Evolutionary conservation across 1,140 invertebrate genomes (phyloP), one percentile per base, ranked within the genome.

Genomic region (Ceratosolen solmsi): DNA sequence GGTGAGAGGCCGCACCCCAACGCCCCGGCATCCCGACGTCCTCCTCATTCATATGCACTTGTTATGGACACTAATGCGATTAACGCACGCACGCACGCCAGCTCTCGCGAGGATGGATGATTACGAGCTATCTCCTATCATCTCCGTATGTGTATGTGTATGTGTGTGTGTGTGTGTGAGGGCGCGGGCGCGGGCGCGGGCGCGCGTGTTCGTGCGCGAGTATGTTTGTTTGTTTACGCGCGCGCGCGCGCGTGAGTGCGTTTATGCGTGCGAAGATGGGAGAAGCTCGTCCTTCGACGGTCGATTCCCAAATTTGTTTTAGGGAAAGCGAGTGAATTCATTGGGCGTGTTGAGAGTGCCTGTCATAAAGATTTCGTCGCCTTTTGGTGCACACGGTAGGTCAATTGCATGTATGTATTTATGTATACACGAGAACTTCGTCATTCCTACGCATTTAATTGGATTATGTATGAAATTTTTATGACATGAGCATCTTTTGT

Each of bases 11-110:
- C n/a, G 36, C 25, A 63, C 2, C 36, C 4, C 17, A 22, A 22
- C 38, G 11, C 20, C 65, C 27, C 27, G 58, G 7, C 58, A 30
- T 63, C 60, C 8, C 4, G 25, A 27, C 30, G 27, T 5, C 15
- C 78, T 70, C 46, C 80, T 70, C 65, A 38, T 25, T 70, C 30
- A n/a, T 79, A 36, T 49, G 65, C 76, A 79, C 83, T 73, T 65
- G 30, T 49, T 58, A 38, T 58, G 54, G 73, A 75, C 22, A 58
- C 51, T 20, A 54, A 56, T 54, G 30, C 30, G 51, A 41, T 15
- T 36, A 46, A 76, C 60, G 41, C 38, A 49, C 70, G 41, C 41
- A 72, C 60, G n/a, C n/a, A n/a, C n/a, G 27, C 30, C n/a, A 51
- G 46, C 70, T 51, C 5, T n/a, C 56, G 56, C 5, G 56, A 27